phyloP scores from a whole-genome alignment of 1,140 invertebrate genomes.

The Sipha flava region DNA sequence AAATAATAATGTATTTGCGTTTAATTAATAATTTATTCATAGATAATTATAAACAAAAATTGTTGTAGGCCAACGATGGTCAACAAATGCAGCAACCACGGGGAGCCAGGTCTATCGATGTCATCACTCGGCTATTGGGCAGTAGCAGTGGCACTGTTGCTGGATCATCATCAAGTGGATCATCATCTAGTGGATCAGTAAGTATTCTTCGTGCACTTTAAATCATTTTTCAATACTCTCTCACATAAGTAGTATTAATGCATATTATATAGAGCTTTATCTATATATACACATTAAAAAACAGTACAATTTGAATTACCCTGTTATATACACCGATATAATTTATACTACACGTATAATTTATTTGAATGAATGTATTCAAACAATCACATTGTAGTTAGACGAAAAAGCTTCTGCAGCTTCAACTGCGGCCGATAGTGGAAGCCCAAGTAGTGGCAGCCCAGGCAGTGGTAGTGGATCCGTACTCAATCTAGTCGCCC shows the following conservation, averaged over 20 bases:
- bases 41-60: neutral
- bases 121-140: neutral
- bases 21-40: neutral
- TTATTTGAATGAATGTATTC: neutral
- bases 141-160: neutral
- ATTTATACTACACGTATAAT: too few species aligned
- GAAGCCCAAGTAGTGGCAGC: conserved; percentile 9
- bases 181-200: neutral
- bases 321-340: too few species aligned
- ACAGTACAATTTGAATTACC: too few species aligned
- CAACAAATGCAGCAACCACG: neutral
- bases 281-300: too few species aligned
- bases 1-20: too few species aligned
- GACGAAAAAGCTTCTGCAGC: neutral
- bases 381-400: neutral
- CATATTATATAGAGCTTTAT: too few species aligned
- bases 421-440: neutral
- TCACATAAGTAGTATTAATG: too few species aligned
- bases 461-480: conserved; percentile 33
- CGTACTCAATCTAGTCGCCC: conserved; percentile 35
- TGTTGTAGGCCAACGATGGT: neutral
- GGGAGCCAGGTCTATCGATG: neutral
- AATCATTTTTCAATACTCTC: too few species aligned
- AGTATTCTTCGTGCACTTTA: neutral
- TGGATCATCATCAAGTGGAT: neutral